Conservation (phyloP, 37 sponge, comb jelly and placozoan species). For the Beroe forskalii region DNA sequence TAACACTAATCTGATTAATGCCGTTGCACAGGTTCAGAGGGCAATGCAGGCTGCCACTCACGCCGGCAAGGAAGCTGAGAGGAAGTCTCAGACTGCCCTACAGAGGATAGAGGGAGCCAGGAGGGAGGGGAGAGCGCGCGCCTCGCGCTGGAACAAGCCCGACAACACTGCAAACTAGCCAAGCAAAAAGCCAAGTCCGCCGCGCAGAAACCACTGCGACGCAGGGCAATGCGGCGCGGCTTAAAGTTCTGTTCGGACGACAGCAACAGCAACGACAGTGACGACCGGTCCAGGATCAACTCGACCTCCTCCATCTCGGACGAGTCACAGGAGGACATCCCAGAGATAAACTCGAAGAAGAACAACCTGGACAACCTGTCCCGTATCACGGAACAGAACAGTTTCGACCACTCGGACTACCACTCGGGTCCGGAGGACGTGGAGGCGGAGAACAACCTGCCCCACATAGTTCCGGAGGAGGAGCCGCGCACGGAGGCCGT, state of each 20-base stretch:
- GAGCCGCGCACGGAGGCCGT: slow-evolving; percentile 20
- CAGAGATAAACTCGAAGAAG: slow-evolving; percentile 14
- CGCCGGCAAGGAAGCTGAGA: slow-evolving; percentile 55
- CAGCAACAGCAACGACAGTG: slow-evolving; percentile 60
- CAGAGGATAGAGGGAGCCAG: slow-evolving; percentile 58
- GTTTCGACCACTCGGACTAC: slow-evolving; percentile 65
- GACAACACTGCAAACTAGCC: slow-evolving; percentile 41
- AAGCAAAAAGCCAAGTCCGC: slow-evolving; percentile 60
- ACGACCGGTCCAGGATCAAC: neutral
- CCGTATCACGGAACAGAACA: slow-evolving; percentile 64
- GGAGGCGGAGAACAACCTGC: slow-evolving; percentile 5
- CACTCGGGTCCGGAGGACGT: slow-evolving; percentile 27
- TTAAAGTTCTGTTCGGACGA: slow-evolving; percentile 48
- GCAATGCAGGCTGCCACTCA: slow-evolving; percentile 64
- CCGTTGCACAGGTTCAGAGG: slow-evolving; percentile 42
- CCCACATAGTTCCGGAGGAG: slow-evolving; percentile 9
- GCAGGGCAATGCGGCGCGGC: slow-evolving; percentile 18
- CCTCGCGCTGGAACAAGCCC: slow-evolving; percentile 49
- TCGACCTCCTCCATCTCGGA: slow-evolving; percentile 10
- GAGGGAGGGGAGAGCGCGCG: slow-evolving; percentile 60
- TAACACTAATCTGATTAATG: too few relatives aligned
- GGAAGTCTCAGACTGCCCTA: slow-evolving; percentile 56
- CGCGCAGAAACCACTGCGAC: slow-evolving; percentile 60
- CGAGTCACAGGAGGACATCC: slow-evolving; percentile 7
- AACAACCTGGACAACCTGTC: slow-evolving; percentile 34